These are phyloP conservation scores for Saccopteryx leptura DNA, from an alignment of 2,113 vertebrate species.

Conservation along the genomic window DNA sequence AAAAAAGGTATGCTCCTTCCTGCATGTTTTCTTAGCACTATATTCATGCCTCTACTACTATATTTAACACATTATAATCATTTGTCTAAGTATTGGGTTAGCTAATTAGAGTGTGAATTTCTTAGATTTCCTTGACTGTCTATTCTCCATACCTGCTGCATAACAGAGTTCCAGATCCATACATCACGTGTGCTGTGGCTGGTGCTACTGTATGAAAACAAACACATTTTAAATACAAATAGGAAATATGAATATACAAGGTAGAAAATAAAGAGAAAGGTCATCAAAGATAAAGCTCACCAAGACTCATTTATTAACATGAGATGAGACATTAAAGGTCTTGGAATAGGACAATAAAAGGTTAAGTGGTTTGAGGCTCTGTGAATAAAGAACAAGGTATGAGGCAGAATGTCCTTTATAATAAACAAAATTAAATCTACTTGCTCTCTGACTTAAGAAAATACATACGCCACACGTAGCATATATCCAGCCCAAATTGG, in stretches of 20 bases:
- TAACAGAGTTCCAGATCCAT: not conserved
- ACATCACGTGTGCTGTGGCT: not conserved
- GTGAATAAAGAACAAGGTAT: not conserved
- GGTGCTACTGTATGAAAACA: not conserved
- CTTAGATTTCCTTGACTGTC: not conserved
- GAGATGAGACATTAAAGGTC: not conserved
- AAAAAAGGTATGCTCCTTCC: not conserved
- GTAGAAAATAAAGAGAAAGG: not conserved
- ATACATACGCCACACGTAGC: not conserved
- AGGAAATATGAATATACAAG: not conserved
- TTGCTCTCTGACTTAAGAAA: slow-evolving; percentile 35
- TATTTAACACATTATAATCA: not conserved
- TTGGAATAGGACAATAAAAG: not conserved
- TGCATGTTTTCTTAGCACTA: not conserved
- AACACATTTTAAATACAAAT: not conserved
- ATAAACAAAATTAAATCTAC: not conserved
- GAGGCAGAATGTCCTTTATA: not conserved
- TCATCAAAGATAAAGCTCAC: not conserved
- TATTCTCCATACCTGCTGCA: not conserved
- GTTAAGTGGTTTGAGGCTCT: not conserved
- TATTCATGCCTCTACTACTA: not conserved
- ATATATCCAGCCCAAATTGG: not conserved
- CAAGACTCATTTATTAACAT: slow-evolving; percentile 47
- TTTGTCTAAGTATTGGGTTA: not conserved
- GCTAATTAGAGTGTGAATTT: not conserved